phyloP scores from a whole-genome alignment of 2,113 vertebrate species.

The Upupa epops region DNA sequence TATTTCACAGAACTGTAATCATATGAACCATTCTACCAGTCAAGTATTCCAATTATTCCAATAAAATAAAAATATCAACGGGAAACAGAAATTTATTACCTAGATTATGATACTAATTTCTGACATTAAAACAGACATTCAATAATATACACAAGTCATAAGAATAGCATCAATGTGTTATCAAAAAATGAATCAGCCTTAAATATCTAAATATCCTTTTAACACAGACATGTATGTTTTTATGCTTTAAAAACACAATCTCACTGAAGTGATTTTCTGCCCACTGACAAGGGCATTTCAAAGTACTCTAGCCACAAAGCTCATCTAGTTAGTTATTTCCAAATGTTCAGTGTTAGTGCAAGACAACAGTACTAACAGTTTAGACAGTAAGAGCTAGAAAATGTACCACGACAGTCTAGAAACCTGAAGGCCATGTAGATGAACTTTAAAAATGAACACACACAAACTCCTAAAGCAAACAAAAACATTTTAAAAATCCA shows the following conservation, averaged over 20 bases:
- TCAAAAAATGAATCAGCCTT: background rate
- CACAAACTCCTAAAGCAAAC: background rate
- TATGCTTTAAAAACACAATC: background rate
- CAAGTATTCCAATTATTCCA: background rate
- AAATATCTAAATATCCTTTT: background rate
- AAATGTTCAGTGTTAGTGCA: background rate
- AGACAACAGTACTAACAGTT: background rate
- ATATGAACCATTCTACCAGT: background rate
- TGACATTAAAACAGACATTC: background rate
- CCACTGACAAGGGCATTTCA: background rate
- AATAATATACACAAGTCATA: background rate
- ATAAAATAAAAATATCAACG: background rate
- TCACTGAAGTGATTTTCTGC: background rate
- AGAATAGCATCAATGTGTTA: background rate
- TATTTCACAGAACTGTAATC: background rate
- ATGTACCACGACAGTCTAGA: background rate
- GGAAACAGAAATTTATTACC: background rate
- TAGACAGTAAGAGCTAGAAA: background rate
- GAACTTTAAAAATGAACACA: background rate
- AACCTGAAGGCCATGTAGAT: background rate
- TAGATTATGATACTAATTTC: no score
- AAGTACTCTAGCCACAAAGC: background rate
- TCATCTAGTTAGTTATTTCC: background rate
- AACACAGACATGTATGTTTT: fast-evolving
- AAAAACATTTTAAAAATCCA: background rate